phyloP scores from a whole-genome alignment of 2,113 vertebrate species.

The Collichthys lucidus region DNA sequence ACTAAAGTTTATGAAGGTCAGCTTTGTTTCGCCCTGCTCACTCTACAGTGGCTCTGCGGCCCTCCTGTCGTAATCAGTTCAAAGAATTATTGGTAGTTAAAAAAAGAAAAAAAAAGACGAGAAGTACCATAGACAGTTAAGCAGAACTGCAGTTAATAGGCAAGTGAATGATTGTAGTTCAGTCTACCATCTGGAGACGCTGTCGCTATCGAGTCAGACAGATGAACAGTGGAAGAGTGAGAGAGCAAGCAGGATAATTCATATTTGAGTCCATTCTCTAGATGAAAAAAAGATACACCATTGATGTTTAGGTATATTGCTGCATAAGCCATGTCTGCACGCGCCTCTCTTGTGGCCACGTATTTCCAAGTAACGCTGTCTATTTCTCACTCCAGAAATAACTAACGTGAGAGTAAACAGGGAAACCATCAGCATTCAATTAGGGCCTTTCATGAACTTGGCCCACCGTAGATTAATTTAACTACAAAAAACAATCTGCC shows the following conservation, averaged over 20 bases:
- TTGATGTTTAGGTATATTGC: conserved; percentile 9
- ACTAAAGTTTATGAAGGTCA: too few species aligned
- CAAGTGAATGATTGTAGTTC: conserved; percentile 28
- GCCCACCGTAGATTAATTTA: conserved; percentile 60
- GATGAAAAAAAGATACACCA: neutral
- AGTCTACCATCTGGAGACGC: conserved; percentile 21
- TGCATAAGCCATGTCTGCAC: conserved; percentile 13
- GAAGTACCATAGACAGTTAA: conserved; percentile 3
- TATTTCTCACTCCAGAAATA: conserved; percentile 37
- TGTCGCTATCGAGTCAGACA: conserved; percentile 2
- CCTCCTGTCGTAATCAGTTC: neutral
- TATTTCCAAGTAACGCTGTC: conserved; percentile 32
- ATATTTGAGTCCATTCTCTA: conserved; percentile 24
- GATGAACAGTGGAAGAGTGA: conserved; percentile 11
- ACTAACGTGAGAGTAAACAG: conserved; percentile 54
- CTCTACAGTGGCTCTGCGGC: too few species aligned
- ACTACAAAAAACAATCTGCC: conserved; percentile 65
- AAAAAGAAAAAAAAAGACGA: neutral
- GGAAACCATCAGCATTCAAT: conserved; percentile 68
- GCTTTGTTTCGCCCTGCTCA: too few species aligned
- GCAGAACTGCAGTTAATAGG: conserved; percentile 12
- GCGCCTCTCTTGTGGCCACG: conserved; percentile 20
- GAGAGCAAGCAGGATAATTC: conserved; percentile 12
- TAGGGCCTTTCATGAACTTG: conserved; percentile 70
- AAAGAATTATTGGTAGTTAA: neutral